Conservation (phyloP, 1,140 invertebrate genomes). For the Colletes latitarsis region DNA sequence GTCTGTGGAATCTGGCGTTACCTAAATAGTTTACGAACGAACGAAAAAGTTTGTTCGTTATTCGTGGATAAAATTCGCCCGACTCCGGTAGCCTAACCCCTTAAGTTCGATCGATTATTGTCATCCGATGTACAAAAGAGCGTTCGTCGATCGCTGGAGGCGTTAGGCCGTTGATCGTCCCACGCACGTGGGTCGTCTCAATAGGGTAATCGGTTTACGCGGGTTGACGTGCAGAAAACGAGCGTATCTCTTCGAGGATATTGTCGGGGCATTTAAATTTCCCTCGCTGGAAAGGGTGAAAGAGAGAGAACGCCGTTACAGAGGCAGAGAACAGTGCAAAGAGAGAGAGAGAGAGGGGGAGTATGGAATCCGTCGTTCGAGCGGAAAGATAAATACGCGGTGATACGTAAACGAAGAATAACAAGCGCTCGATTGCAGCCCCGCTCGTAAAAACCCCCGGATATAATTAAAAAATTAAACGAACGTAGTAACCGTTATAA, state of each 20-base stretch:
- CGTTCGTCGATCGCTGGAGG: neutral
- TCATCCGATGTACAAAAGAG: neutral
- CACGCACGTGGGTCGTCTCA: slow-evolving; percentile 48
- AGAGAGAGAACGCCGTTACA: too few relatives aligned
- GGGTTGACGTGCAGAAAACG: slow-evolving; percentile 51
- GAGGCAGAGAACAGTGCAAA: too few relatives aligned
- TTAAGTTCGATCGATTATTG: too few relatives aligned
- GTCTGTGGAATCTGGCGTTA: too few relatives aligned
- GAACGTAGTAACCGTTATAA: slow-evolving; percentile 1
- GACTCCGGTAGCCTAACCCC: too few relatives aligned
- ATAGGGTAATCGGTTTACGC: slow-evolving; percentile 65
- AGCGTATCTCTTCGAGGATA: slow-evolving; percentile 55
- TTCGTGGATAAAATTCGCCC: too few relatives aligned
- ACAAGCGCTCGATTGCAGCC: slow-evolving; percentile 35
- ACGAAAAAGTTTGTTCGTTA: too few relatives aligned
- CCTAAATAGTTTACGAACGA: too few relatives aligned
- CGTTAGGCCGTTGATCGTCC: slow-evolving; percentile 24
- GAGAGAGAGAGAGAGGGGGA: neutral
- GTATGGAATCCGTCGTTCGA: slow-evolving; percentile 24
- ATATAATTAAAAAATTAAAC: slow-evolving; percentile 42
- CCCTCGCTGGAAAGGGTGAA: neutral
- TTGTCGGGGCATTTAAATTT: slow-evolving; percentile 58
- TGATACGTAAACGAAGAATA: slow-evolving; percentile 46
- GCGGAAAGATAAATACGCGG: slow-evolving; percentile 48
- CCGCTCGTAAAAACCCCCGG: slow-evolving; percentile 25